Percentiles rank a stretch among this genome's conserved stretches.
Conservation (phyloP, 2,888 invertebrate genomes). For the Scaptomyza tumidula region DNA sequence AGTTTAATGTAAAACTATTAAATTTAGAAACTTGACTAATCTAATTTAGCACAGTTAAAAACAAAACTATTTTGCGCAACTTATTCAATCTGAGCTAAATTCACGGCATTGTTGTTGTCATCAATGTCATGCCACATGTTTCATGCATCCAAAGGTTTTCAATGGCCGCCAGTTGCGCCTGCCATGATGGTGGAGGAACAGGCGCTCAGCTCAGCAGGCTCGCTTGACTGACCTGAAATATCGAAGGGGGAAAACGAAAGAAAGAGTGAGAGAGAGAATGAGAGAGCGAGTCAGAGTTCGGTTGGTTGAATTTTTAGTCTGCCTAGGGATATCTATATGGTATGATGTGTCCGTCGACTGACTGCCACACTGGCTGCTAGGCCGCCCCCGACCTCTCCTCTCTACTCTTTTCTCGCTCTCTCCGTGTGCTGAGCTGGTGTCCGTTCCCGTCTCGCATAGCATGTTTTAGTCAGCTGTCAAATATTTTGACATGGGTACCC, state of each 20-base stretch:
- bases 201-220: slow-evolving; percentile 48
- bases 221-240: slow-evolving; percentile 49
- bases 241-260: slow-evolving; percentile 15
- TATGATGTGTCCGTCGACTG: slow-evolving; percentile 49
- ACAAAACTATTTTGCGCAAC: neutral
- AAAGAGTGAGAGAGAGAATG: slow-evolving; percentile 3
- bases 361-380: slow-evolving; percentile 18
- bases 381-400: slow-evolving; percentile 27
- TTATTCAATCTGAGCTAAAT: slow-evolving; percentile 7
- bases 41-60: neutral
- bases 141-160: slow-evolving; percentile 46
- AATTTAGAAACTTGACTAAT: neutral
- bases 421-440: slow-evolving; percentile 42
- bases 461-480: slow-evolving; percentile 85
- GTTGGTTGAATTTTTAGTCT: slow-evolving; percentile 35
- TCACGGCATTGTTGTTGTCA: slow-evolving; percentile 28
- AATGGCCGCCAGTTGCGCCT: slow-evolving; percentile 71
- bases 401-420: neutral
- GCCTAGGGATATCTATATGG: slow-evolving; percentile 56
- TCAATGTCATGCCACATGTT: slow-evolving; percentile 74
- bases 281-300: slow-evolving; percentile 34
- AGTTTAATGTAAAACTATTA: neutral
- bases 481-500: slow-evolving; percentile 85
- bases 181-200: slow-evolving; percentile 68
- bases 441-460: slow-evolving; percentile 76